A percentile compares a stretch with the other conserved stretches of the same genome.
phyloP scores from a whole-genome alignment of 2,113 vertebrate genomes.

The Neogale vison region DNA sequence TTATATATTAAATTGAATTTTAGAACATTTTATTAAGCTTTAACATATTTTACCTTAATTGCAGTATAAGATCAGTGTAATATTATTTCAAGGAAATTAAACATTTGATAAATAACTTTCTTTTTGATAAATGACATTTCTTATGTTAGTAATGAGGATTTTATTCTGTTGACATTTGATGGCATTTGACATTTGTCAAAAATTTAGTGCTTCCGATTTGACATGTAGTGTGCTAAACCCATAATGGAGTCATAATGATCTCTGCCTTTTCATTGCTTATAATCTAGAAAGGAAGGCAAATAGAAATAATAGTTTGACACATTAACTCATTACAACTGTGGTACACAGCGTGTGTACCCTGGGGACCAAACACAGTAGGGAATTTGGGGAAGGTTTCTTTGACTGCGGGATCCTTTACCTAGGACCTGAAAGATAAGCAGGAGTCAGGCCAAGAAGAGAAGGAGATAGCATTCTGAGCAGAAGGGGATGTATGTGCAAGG shows the following conservation, averaged over 20 bases:
- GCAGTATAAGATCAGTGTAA: not conserved
- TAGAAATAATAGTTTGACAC: not conserved
- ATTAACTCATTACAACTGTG: not conserved
- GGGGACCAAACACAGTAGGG: not conserved
- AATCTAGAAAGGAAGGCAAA: not conserved
- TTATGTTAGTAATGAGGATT: not conserved
- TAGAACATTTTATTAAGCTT: slow-evolving; percentile 2
- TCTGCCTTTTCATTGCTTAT: not conserved
- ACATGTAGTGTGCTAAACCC: not conserved
- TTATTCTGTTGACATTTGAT: not conserved
- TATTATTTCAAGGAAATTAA: not conserved
- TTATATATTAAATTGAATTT: not conserved
- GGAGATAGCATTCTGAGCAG: not conserved
- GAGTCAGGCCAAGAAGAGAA: not conserved
- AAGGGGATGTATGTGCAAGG: not conserved
- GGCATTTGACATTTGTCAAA: not conserved
- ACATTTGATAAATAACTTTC: not conserved
- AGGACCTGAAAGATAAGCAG: not conserved
- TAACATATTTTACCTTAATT: slow-evolving; percentile 2
- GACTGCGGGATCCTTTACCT: not conserved
- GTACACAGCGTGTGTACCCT: not conserved
- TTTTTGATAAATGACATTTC: not conserved
- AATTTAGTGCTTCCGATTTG: not conserved
- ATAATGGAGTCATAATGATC: not conserved
- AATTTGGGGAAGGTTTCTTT: not conserved